Evolutionary conservation across 2,888 invertebrate species (phyloP), one percentile per base, ranked within the genome.

Genomic region (Epinotia brunnichana): DNA sequence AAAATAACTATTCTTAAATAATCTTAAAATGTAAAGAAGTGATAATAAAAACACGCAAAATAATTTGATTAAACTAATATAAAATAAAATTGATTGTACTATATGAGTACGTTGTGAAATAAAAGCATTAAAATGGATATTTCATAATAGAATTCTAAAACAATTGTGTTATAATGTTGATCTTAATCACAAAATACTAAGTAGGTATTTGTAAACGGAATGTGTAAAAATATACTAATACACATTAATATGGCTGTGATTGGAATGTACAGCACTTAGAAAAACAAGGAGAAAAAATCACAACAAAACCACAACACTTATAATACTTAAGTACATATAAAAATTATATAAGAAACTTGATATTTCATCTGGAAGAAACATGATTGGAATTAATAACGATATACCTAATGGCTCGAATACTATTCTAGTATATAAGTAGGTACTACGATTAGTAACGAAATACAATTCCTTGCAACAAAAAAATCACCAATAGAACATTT

Each of bases 201-300:
- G 48, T n/a, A 4, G 2, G 48, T 48, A 44, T 44, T 44, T 15
- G 0, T 21, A 39, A 54, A 56, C 35, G 68, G 62, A 73, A 68
- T 73, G 68, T 70, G 48, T 68, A 72, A 59, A 44, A 59, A 48
- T 67, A 24, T 1, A 61, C 21, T 24, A 2, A 67, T 54, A 70
- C 51, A 60, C 61, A 67, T 44, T 24, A 17, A 54, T 9, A 17
- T 67, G 56, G 29, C 29, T 44, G 2, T 29, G 59, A 60, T 29
- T 54, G 72, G 69, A 74, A 70, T 74, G 74, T 61, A 74, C 54
- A 70, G n/a, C 56, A 73, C 19, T 60, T 66, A 59, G 24, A 54
- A 35, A 54, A 74, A 61, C 19, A 64, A 64, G 54, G 17, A 63
- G 54, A 29, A 59, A 39, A 67, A 70, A 54, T 63, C 70, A 67